Evolutionary conservation across 2,888 invertebrate genomes (phyloP), one percentile per base, ranked within the genome.

Genomic region (Eristalis intricaria): DNA sequence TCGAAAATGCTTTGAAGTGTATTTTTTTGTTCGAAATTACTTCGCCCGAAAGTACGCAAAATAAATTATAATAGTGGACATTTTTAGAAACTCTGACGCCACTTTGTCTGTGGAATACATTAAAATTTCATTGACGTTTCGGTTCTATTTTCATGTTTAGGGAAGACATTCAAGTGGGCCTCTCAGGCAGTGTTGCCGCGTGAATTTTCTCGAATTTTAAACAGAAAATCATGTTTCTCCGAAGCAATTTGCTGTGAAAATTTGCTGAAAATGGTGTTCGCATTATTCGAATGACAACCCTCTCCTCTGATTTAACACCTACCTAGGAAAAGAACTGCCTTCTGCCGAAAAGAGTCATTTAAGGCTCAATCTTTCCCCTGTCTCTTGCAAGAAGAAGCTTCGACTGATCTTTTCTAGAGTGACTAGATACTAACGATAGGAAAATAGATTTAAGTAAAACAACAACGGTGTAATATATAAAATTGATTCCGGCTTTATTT

Each of bases 11-110:
- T 50, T 50, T n/a, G 50, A 50, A 50, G 7, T 50, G 8, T 13
- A 78, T 64, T 32, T 38, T n/a, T 26, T 15, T 26, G 56, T 61
- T 43, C 13, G 0, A 32, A 43, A 40, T 70, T 38, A 8, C 15
- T 4, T 22, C 56, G 64, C 77, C 70, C 50, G 50, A 40, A 64
- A 64, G 56, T 56, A 78, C 63, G 64, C 64, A 50, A 19, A n/a
- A 63, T 64, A 78, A 70, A 15, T 5, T 32, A 32, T 8, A 32
- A 32, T 8, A 50, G 19, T 7, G 19, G 8, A 19, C n/a, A n/a
- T 50, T 40, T 29, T 13, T 38, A 50, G 23, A 80, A 26, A 15
- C 26, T 35, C 26, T 61, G 40, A 63, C 69, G 56, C 74, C 63
- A 56, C 50, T 29, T 56, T 66, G 68, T 74, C 68, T 79, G 50